Evolutionary conservation across 2,888 invertebrate genomes (phyloP).

Genomic region (Drosophila ustulata): DNA sequence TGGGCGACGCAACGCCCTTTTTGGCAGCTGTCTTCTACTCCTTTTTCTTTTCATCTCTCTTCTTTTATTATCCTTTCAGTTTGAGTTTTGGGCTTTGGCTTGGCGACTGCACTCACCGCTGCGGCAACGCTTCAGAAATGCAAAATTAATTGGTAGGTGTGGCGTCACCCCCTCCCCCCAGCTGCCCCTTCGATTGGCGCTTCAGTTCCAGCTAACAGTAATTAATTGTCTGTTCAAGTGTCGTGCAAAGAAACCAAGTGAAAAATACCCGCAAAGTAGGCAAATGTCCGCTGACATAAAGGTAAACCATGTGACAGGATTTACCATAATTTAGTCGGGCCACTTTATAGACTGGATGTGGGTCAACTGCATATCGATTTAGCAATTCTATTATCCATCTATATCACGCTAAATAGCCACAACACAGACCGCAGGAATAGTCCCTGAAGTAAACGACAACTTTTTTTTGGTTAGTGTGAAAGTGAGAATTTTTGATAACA

Average conservation of each 20-base stretch:
- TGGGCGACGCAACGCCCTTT: constrained; percentile 76
- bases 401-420: background rate
- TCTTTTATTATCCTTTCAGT: constrained; percentile 6
- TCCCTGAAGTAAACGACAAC: too few relatives aligned
- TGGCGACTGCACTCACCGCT: constrained; percentile 53
- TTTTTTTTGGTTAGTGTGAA: too few relatives aligned
- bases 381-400: background rate
- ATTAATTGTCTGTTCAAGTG: constrained; percentile 74
- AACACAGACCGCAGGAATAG: background rate
- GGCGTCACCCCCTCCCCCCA: constrained; percentile 62
- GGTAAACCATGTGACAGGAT: constrained; percentile 2
- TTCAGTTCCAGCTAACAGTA: constrained; percentile 61
- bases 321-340: constrained; percentile 6
- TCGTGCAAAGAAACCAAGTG: constrained; percentile 17
- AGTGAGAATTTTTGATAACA: too few relatives aligned
- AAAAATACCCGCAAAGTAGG: constrained; percentile 11
- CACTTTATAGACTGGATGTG: constrained; percentile 8
- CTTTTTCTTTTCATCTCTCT: background rate
- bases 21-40: constrained; percentile 71
- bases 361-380: constrained; percentile 15
- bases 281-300: constrained; percentile 7
- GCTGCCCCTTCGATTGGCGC: background rate
- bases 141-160: constrained; percentile 78
- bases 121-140: constrained; percentile 48
- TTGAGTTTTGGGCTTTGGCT: background rate